Percentiles rank a stretch among this genome's conserved stretches.
Evolutionary conservation across 1,140 invertebrate genomes (phyloP).

Genomic region (Ceratosolen solmsi): DNA sequence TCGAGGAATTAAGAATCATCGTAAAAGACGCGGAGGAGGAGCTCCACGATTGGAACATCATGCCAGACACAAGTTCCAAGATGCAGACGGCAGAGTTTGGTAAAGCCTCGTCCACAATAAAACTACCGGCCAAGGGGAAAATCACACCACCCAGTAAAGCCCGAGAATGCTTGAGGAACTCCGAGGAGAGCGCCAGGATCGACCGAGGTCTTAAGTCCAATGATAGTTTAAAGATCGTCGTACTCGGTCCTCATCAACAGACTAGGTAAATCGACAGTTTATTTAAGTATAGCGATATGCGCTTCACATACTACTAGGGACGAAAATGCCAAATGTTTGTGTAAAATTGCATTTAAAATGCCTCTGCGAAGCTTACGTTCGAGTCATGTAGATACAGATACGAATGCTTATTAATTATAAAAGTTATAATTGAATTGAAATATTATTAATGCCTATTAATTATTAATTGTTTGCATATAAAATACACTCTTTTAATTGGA

Average conservation of each 20-base stretch:
- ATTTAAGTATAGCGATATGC: neutral
- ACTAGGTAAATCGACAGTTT: neutral
- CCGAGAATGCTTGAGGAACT: conserved; percentile 68
- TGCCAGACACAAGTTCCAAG: conserved; percentile 34
- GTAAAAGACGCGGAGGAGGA: conserved; percentile 88
- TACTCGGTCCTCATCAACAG: conserved; percentile 63
- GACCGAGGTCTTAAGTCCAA: conserved; percentile 11
- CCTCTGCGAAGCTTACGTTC: too few relatives aligned
- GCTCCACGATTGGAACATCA: conserved; percentile 69
- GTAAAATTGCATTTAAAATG: too few relatives aligned
- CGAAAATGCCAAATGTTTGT: too few relatives aligned
- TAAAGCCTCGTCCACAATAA: neutral
- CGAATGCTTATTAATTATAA: too few relatives aligned
- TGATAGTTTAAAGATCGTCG: conserved; percentile 71
- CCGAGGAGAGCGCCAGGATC: conserved; percentile 77
- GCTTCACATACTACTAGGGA: too few relatives aligned
- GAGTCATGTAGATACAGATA: too few relatives aligned
- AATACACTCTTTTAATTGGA: neutral
- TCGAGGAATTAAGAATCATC: conserved; percentile 87
- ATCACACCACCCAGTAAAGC: conserved; percentile 19
- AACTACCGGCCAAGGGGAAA: neutral
- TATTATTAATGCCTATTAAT: too few relatives aligned
- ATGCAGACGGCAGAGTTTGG: neutral
- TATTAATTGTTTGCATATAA: too few relatives aligned
- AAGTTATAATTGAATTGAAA: too few relatives aligned